phyloP scores from a whole-genome alignment of 2,113 vertebrate genomes.

The Hyperoodon ampullatus region DNA sequence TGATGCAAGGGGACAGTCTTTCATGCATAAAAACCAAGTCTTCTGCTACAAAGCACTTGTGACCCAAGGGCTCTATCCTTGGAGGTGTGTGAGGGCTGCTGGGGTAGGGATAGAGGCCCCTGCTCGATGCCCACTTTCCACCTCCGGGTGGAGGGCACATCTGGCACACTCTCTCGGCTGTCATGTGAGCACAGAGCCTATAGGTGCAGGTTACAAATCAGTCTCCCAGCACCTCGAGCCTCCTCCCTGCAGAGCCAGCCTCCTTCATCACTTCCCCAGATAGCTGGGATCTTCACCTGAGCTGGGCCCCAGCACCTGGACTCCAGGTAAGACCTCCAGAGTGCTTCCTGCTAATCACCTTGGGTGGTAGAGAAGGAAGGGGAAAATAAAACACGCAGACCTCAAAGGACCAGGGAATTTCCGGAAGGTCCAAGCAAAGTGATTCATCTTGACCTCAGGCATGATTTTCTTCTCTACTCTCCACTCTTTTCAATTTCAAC shows the following conservation, averaged over 20 bases:
- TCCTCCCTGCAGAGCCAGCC: not conserved
- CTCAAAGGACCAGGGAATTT: not conserved
- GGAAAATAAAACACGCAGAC: not conserved
- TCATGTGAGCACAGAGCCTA: not conserved
- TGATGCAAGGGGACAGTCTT: not conserved
- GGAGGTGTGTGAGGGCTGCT: not conserved
- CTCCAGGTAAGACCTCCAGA: not conserved
- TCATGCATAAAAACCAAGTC: not conserved
- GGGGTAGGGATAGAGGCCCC: not conserved
- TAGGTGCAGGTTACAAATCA: not conserved
- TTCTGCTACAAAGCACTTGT: too few species aligned
- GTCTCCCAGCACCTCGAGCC: not conserved
- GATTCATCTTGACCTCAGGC: not conserved
- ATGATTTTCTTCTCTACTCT: not conserved
- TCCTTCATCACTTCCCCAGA: not conserved
- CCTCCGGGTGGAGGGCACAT: not conserved
- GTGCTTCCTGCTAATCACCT: not conserved
- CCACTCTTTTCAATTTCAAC: not conserved
- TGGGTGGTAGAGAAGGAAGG: not conserved
- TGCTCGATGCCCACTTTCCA: not conserved
- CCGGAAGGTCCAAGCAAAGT: not conserved
- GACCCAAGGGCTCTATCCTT: not conserved
- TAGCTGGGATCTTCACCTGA: not conserved
- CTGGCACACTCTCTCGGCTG: accelerated
- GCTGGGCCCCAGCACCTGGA: not conserved